Evolutionary conservation across 2,797 vertebrate genomes (phyloP).

Genomic region (Cryptoblepharus egeriae): DNA sequence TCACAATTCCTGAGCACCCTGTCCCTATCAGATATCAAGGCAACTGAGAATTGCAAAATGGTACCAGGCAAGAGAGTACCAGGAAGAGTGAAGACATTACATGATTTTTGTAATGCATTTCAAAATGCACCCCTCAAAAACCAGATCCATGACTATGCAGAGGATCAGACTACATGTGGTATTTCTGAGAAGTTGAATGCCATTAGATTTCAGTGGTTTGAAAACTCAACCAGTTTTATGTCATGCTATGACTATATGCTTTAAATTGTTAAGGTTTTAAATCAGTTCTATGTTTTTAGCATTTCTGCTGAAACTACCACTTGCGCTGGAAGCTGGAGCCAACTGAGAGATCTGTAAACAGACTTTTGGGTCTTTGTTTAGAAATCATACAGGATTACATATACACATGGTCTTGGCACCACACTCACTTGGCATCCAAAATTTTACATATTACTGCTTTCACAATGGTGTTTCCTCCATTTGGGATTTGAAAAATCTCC

Average conservation of each 20-base stretch:
- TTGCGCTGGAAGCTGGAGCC: neutral
- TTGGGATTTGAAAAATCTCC: neutral
- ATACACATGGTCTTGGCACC: neutral
- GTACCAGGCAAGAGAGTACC: too few species aligned
- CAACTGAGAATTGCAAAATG: too few species aligned
- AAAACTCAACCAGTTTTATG: neutral
- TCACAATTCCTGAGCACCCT: too few species aligned
- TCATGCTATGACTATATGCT: neutral
- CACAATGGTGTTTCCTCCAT: neutral
- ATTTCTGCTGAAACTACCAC: neutral
- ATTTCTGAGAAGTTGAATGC: too few species aligned
- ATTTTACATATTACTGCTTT: constrained; percentile 20
- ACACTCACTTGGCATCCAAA: constrained; percentile 3
- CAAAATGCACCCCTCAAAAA: too few species aligned
- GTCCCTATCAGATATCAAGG: too few species aligned
- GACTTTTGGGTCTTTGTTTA: neutral
- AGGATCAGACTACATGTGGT: too few species aligned
- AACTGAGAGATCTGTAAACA: neutral
- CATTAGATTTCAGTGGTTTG: too few species aligned
- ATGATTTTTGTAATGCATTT: too few species aligned
- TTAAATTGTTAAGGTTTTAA: neutral
- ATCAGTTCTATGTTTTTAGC: constrained; percentile 13
- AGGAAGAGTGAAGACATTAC: too few species aligned
- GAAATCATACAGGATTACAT: neutral
- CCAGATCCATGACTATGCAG: too few species aligned